Base-by-base conservation (phyloP, 1,140 invertebrate species). In the Leguminivora glycinivorella region DNA sequence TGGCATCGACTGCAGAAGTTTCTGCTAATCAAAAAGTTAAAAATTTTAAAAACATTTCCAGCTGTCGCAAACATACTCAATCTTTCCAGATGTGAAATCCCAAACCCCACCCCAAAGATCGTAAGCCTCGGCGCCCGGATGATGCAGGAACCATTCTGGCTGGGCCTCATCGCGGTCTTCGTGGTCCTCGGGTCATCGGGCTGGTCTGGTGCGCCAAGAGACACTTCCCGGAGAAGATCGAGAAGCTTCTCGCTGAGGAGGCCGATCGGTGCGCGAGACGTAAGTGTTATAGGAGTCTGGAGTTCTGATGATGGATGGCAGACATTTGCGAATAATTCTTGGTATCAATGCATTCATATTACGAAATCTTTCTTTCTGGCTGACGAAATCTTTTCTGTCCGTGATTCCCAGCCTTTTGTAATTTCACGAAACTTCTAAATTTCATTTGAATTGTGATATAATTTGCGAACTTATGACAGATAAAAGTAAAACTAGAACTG, bases 141-240 rank as follows among this genome's bases (percentile, higher is more conserved):
- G 95, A 89, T 96, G 4, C 94, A 96, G 77, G 96, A 97, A 83
- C 96, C 96, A 0, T 96, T 97, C 85, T 97, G 96, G 96, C 87
- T 97, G 14, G 96, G 96, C 1, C 91, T 97, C 14, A 95, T 96
- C 81, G 96, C 96, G 0, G 95, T 97, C 9, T 95, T 95, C 70
- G 93, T 95, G 4, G 95, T 96, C 6, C 92, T 97, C 72, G 93
- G 93, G 92, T 95, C 22, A 95, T 97, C 72, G 95, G 95, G 9
- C 88, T 96, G 22, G 93, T 96, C 6, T 96, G 95, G 94, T 96
- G 96, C 84, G 95, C 95, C 58, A 96, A 96, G 82, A 85, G 96
- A 66, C 96, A 96, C 84, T 96, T 97, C 81, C 95, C 96, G 0
- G 96, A 97, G 81, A 96, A 96, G 88, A 94, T 97, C 43, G 96